Evolutionary conservation across 2,888 invertebrate genomes (phyloP), one percentile per base, ranked within the genome.

Genomic region (Carabus problematicus): DNA sequence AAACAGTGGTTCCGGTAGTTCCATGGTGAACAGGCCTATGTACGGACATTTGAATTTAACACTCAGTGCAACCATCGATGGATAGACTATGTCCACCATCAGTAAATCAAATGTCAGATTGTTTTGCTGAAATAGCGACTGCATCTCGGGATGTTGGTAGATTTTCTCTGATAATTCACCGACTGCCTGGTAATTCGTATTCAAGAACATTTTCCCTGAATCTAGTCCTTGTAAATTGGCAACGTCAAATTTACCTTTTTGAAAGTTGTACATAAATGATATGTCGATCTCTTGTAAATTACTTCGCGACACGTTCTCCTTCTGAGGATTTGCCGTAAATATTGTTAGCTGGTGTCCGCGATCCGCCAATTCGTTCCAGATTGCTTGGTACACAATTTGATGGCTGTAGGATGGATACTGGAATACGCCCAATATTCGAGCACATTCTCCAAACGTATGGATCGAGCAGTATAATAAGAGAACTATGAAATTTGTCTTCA

Each of bases 31-130:
- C 3, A 86, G 82, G 7, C 84, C 80, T 64, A 88, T 84, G 52
- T 85, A 81, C 2, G 86, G 85, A 18, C 80, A 83, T 42, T 83
- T 76, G 74, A 87, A 87, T 72, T 84, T 84, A 45, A 86, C 82
- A 14, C 85, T 85, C 14, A 84, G 82, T 0, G 82, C 85, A 67
- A 84, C 85, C 19, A 85, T 74, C 0, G 84, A 64, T 0, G 85
- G 85, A 1, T 84, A 80, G 11, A 85, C 81, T 11, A 83, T 82
- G 76, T 87, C 87, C 2, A 84, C 81, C 40, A 87, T 77, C 0
- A 86, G 84, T 19, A 86, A 75, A 75, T 87, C 87, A 72, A 87
- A 87, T 6, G 29, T 29, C 6, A 29, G 29, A 29, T 29, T 29
- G 69, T 80, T 80, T 14, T 83, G 82, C 0, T 75, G 71, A 3